Conservation (phyloP, 1,140 invertebrate genomes). For the Teleogryllus occipitalis region DNA sequence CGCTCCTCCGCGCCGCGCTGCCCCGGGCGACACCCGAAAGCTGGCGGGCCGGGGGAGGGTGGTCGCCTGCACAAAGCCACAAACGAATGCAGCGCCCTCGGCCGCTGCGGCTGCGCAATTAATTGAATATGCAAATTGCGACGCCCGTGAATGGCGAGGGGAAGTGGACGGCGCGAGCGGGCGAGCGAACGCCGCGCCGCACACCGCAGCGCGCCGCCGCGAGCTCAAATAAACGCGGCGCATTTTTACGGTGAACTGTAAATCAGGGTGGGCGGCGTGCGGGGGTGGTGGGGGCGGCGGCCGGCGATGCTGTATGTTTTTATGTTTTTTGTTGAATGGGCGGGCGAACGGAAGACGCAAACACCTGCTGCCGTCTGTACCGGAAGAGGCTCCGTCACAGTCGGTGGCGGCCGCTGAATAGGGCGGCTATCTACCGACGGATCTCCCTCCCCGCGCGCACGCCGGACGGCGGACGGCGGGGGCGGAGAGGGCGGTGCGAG, state of each 20-base stretch:
- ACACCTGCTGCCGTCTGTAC: conserved; percentile 2
- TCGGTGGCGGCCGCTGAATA: not conserved
- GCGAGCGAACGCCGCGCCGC: no score
- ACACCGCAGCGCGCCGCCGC: no score
- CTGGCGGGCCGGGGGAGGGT: no score
- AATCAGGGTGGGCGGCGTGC: not conserved
- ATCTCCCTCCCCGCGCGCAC: not conserved
- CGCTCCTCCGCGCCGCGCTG: no score
- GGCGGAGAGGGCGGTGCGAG: no score
- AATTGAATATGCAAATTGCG: not conserved
- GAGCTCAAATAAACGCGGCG: no score
- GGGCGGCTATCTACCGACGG: not conserved
- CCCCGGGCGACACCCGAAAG: no score
- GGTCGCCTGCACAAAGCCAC: no score
- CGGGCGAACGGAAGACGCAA: not conserved
- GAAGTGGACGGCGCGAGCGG: no score
- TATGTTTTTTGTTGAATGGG: conserved; percentile 3
- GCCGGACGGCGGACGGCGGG: not conserved
- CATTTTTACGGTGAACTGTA: not conserved
- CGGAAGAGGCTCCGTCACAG: not conserved
- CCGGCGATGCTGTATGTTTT: not conserved
- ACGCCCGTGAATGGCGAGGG: not conserved
- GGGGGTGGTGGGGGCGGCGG: not conserved
- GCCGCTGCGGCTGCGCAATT: not conserved
- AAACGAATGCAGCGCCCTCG: not conserved